These are phyloP conservation scores for Epistrophe grossulariae DNA, from an alignment of 2,888 invertebrate genomes.

Conservation along the genomic window DNA sequence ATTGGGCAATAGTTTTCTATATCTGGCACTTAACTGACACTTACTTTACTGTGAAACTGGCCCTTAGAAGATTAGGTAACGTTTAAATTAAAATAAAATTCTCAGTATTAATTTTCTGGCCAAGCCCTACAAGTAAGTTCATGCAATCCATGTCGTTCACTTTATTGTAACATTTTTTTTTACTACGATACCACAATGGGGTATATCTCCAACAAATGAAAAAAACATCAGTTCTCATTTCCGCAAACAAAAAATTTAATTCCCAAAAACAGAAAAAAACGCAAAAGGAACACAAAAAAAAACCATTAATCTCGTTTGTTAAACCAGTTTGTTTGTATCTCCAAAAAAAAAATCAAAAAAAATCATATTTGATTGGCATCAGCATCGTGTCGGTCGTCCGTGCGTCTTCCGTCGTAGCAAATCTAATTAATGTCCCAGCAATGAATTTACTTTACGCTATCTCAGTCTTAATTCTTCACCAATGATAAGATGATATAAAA, in stretches of 20 bases:
- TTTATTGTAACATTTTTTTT: background rate
- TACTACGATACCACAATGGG: background rate
- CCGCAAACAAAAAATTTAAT: background rate
- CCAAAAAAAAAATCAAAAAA: background rate
- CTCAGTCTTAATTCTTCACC: background rate
- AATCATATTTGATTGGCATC: conserved; percentile 54
- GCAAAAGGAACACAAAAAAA: background rate
- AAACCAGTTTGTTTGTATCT: conserved; percentile 24
- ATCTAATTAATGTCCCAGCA: conserved; percentile 60
- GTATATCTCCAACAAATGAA: background rate
- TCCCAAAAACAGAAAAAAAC: background rate
- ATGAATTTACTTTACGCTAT: conserved; percentile 42
- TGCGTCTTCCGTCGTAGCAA: background rate
- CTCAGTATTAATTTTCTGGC: too few relatives aligned
- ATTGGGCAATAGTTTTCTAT: too few relatives aligned
- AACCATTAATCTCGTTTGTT: conserved; percentile 62
- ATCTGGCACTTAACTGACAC: too few relatives aligned
- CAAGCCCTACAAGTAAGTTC: background rate
- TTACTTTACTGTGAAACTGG: too few relatives aligned
- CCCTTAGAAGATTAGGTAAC: too few relatives aligned
- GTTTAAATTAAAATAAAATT: too few relatives aligned
- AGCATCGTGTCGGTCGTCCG: background rate
- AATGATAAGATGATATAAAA: background rate
- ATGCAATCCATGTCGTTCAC: too few relatives aligned
- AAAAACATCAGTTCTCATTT: background rate